A percentile compares a stretch with the other conserved stretches of the same genome.
Evolutionary conservation across 2,888 invertebrate species (phyloP).

Genomic region (Ceriagrion tenellum): DNA sequence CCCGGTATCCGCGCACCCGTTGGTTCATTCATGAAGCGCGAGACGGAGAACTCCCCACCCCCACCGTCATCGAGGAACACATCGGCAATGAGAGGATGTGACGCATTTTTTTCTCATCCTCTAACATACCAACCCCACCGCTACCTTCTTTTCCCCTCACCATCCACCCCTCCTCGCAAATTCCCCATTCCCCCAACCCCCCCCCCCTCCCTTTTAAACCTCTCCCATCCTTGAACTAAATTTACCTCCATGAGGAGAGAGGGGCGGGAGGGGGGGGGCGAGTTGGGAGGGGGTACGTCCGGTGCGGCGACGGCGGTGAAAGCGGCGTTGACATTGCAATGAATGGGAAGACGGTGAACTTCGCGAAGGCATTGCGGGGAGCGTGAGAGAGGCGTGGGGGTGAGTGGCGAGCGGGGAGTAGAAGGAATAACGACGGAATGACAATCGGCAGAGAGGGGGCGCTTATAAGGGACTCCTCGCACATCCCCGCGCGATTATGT

Average conservation of each 20-base stretch:
- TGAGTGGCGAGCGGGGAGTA: too few relatives aligned
- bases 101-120: neutral
- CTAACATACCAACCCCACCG: too few relatives aligned
- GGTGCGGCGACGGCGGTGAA: slow-evolving; percentile 44
- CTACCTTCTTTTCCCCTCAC: too few relatives aligned
- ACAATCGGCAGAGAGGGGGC: neutral
- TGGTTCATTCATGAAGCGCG: neutral
- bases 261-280: too few relatives aligned
- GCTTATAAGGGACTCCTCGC: neutral
- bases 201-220: neutral
- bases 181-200: neutral
- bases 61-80: neutral
- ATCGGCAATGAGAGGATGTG: slow-evolving; percentile 9
- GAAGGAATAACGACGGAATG: slow-evolving; percentile 16
- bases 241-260: too few relatives aligned
- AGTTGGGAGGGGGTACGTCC: slow-evolving; percentile 58
- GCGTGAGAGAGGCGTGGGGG: neutral
- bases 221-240: slow-evolving; percentile 55
- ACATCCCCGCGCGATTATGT: neutral
- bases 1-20: neutral
- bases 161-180: neutral
- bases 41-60: too few relatives aligned
- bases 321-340: slow-evolving; percentile 54
- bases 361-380: neutral
- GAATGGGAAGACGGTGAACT: neutral